Base-by-base conservation (phyloP, 2,888 invertebrate species). In the Cryptosula pallasiana region DNA sequence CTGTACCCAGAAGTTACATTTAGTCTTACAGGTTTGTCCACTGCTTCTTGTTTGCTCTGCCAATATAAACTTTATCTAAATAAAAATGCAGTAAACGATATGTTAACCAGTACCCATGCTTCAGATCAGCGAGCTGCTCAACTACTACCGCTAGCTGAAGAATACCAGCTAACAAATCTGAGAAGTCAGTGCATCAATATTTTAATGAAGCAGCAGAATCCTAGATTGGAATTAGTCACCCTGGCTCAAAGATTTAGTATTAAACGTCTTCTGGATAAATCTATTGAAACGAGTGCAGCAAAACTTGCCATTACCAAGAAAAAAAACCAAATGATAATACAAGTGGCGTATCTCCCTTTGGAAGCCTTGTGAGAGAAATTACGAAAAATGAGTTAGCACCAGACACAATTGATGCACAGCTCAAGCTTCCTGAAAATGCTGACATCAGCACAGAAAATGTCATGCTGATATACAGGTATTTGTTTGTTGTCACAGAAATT, bases 151-250 rank as follows among this genome's bases (percentile, higher is more conserved):
- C 76, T 86, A 54, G 82, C 82, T 1, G 83, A 85, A 72, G 85
- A 85, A 74, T 86, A 83, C 76, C 82, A 86, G 73, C 83, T 86
- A 72, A 75, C 77, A 32, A 83, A 80, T 73, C 81, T 86, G 71
- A 82, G 83, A 74, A 78, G 80, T 57, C 78, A 82, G 36, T 85
- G 85, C 76, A 85, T 86, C 74, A 78, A 79, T 69, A 84, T 81
- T 72, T 77, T 85, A n/a, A 75, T 82, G 63, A 74, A 63, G 27
- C 63, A 63, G 32, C 25, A 63, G 3, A 29, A 9, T 13, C 63
- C 63, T 1, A 2, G 63, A 63, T 32, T 63, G n/a, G 63, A 63
- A 32, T 29, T 63, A 29, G 34, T 63, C 2, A 63, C 63, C 1
- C 32, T 63, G 13, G 63, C 63, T 29, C 29, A 63, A 16, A 63